Evolutionary conservation across 2,888 invertebrate genomes (phyloP).

Genomic region (Cistogaster globosa): DNA sequence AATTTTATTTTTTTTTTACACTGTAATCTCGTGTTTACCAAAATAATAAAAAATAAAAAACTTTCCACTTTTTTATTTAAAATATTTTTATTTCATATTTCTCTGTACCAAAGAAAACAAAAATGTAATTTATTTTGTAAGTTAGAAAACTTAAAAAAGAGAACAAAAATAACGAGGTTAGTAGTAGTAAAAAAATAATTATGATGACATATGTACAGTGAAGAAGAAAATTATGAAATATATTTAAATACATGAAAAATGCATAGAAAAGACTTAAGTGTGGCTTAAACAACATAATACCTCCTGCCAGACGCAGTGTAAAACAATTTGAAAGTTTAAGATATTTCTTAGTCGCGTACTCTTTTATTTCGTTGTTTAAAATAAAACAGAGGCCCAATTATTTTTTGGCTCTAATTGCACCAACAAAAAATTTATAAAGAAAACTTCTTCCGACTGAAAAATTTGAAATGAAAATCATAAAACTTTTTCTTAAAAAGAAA

Average conservation of each 20-base stretch:
- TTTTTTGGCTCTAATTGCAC: too few relatives aligned
- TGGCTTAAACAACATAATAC: too few relatives aligned
- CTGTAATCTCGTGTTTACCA: constrained; percentile 13
- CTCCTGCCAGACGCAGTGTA: too few relatives aligned
- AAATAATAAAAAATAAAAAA: constrained; percentile 46
- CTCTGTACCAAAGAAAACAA: constrained; percentile 24
- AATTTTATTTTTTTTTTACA: constrained; percentile 32
- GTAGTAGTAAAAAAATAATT: background rate
- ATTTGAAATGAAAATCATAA: too few relatives aligned
- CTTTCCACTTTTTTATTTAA: constrained; percentile 46
- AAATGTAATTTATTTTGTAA: constrained; percentile 46
- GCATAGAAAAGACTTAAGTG: background rate
- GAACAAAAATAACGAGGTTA: constrained; percentile 24
- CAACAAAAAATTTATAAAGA: too few relatives aligned
- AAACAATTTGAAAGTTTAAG: too few relatives aligned
- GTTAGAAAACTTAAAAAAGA: constrained; percentile 4
- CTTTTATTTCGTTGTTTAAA: too few relatives aligned
- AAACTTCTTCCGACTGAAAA: too few relatives aligned
- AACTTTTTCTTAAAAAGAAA: too few relatives aligned
- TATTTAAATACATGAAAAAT: too few relatives aligned
- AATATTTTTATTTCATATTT: constrained; percentile 45
- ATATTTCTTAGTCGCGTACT: too few relatives aligned
- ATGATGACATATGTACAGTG: background rate
- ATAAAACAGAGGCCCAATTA: too few relatives aligned
- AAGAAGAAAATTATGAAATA: background rate